Percentiles rank a stretch among this genome's conserved stretches.
phyloP scores from a whole-genome alignment of 2,113 vertebrate species.

The Ramphastos sulfuratus region DNA sequence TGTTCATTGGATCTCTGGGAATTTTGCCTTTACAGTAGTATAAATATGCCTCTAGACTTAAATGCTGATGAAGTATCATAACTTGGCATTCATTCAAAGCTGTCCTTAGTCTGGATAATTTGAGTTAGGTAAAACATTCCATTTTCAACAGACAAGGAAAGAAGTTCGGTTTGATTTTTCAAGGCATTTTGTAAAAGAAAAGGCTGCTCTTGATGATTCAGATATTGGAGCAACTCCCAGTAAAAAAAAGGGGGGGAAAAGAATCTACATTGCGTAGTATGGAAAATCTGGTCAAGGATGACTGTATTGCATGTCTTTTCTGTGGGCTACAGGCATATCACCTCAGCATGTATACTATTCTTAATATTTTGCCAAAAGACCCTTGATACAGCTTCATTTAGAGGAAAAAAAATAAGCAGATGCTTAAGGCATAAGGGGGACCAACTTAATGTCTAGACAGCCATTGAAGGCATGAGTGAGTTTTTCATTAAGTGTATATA shows the following conservation, averaged over 20 bases:
- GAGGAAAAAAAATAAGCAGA: not conserved
- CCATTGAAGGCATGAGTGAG: not conserved
- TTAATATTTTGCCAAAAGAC: not conserved
- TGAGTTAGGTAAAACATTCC: not conserved
- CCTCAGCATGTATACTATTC: not conserved
- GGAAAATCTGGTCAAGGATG: conserved; percentile 2
- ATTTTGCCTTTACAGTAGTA: not conserved
- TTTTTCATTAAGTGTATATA: not conserved
- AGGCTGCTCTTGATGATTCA: not conserved
- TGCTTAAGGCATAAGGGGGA: not conserved
- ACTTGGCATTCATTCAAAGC: conserved; percentile 19
- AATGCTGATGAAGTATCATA: not conserved
- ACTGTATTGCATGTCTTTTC: not conserved
- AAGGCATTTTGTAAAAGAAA: not conserved
- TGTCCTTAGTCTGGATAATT: not conserved
- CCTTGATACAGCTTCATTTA: not conserved
- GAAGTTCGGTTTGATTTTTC: conserved; percentile 33
- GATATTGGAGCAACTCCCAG: conserved; percentile 3
- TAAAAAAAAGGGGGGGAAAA: not conserved
- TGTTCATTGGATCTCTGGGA: not conserved
- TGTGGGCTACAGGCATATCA: not conserved
- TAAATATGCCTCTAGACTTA: conserved; percentile 22
- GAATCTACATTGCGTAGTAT: not conserved
- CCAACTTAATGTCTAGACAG: not conserved
- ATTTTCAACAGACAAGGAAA: not conserved